Evolutionary conservation across 2,113 vertebrate species (phyloP).

Genomic region (Terrapene triunguis): DNA sequence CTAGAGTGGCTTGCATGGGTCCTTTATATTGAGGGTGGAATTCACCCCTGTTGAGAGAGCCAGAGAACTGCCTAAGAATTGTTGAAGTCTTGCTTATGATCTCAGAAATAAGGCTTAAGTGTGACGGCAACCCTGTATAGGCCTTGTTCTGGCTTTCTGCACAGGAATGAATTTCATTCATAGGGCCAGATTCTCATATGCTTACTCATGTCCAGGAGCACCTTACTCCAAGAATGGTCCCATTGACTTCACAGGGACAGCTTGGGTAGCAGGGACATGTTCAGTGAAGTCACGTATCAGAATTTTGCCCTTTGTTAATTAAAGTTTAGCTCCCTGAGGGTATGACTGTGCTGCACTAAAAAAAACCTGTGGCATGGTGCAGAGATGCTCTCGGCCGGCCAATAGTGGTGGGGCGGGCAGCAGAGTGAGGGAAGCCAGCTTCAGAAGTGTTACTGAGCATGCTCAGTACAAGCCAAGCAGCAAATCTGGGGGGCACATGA

Average conservation of each 20-base stretch:
- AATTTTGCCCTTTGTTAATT: neutral
- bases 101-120: neutral
- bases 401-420: too few species aligned
- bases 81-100: neutral
- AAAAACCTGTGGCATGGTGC: too few species aligned
- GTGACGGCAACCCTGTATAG: neutral
- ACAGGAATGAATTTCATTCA: neutral
- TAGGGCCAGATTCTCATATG: neutral
- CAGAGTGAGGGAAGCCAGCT: too few species aligned
- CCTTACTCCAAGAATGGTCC: neutral
- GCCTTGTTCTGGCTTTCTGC: neutral
- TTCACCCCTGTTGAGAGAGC: neutral
- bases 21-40: neutral
- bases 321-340: neutral
- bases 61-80: neutral
- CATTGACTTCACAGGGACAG: neutral
- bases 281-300: neutral
- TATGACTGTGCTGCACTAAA: neutral
- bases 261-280: neutral
- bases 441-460: too few species aligned
- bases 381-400: too few species aligned
- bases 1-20: neutral
- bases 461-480: too few species aligned
- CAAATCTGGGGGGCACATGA: too few species aligned
- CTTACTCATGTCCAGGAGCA: neutral